A percentile compares a stretch with the other conserved stretches of the same genome.
Evolutionary conservation across 2,797 vertebrate genomes (phyloP).

Genomic region (Podarcis lilfordi): DNA sequence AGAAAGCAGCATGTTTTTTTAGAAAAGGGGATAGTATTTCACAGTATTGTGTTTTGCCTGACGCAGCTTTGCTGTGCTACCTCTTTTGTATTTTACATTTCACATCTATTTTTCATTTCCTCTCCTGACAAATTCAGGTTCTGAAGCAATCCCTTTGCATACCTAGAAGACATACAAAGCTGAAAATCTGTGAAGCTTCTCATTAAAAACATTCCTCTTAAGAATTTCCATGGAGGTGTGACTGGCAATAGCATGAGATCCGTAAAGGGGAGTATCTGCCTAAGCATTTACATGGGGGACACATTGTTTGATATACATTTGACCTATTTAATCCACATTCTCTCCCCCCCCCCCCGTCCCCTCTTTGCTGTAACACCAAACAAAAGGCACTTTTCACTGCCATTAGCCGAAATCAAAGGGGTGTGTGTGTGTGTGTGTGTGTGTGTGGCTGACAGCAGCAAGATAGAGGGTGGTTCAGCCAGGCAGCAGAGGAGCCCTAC

Average conservation of each 20-base stretch:
- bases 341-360: no score
- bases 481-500: no score
- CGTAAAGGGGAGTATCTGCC: neutral
- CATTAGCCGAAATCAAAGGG: no score
- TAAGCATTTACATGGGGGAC: neutral
- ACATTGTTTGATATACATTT: neutral
- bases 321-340: neutral
- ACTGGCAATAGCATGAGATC: neutral
- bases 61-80: neutral
- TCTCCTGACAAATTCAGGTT: neutral
- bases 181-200: neutral
- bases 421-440: no score
- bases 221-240: neutral
- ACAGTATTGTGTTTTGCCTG: accelerated
- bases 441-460: no score
- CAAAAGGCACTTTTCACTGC: no score
- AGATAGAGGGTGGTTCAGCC: no score
- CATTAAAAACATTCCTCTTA: neutral
- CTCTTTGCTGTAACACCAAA: no score
- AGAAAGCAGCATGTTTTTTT: neutral
- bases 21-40: neutral
- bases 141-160: neutral
- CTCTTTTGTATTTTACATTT: neutral
- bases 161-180: neutral
- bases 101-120: neutral